Conservation (phyloP, 2,797 vertebrate species). For the Manis crassicaudata region DNA sequence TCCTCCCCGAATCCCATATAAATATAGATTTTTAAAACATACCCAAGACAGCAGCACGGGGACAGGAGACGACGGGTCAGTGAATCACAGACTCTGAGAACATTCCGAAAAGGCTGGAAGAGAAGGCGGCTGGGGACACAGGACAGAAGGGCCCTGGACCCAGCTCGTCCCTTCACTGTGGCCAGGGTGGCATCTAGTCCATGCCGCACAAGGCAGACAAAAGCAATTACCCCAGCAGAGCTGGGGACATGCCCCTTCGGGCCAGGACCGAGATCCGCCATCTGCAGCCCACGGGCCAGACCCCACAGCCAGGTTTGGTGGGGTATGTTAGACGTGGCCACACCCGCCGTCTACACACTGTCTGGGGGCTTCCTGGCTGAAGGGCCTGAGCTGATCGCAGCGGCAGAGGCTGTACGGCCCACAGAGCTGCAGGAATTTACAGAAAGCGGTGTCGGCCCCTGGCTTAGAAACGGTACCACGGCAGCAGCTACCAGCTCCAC, state of each 20-base stretch:
- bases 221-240: accelerated
- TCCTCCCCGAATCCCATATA: neutral
- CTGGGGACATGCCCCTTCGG: accelerated
- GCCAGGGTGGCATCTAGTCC: accelerated
- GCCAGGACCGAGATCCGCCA: neutral
- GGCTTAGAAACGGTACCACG: neutral
- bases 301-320: no score
- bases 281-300: neutral
- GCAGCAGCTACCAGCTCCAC: neutral
- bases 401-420: accelerated
- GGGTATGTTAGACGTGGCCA: no score
- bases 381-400: no score
- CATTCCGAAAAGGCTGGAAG: accelerated
- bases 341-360: accelerated
- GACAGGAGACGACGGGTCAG: neutral
- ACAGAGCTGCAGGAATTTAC: no score
- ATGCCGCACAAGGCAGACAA: accelerated
- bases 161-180: accelerated
- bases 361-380: no score
- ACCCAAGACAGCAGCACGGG: accelerated
- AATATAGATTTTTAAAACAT: neutral
- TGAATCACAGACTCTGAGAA: no score
- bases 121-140: accelerated
- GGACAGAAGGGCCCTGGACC: no score
- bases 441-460: neutral